Base-by-base conservation (phyloP, 2,797 vertebrate species). In the Scarus forsteni region DNA sequence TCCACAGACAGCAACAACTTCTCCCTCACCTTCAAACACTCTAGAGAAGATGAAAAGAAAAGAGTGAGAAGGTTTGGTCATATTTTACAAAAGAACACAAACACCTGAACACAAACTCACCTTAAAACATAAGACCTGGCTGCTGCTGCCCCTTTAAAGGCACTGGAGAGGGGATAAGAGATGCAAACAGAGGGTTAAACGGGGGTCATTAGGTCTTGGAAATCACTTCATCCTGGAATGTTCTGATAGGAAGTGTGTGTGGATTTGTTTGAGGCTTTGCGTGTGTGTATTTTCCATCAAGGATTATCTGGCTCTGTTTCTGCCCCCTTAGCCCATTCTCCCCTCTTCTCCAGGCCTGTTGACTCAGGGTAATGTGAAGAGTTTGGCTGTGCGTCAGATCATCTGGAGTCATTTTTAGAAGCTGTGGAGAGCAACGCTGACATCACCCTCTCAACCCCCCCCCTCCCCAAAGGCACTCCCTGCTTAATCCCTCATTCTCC, bases 361-460 rank as follows among this genome's bases (percentile, higher is more conserved):
- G 79, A 88, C 86, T 89, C 80, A 86, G 75, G 88, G 92, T 91
- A 94, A 94, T 91, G 85, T 91, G 91, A 93, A 87, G 85, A 91
- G 81, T 88, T 84, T 76, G 73, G 73, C 79, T 48, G 36, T 3
- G 61, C 53, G 62, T 85, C 77, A 91, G 52, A 89, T 89, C 82
- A 81, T 88, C 87, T 81, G 84, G 78, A 83, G 89, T 81, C 75
- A 91, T 88, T 92, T 93, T 91, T 90, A 93, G 91, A 89, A 82
- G 49, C 81, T 66, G 64, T 50, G 63, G 70, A 83, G 68, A 36
- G 62, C 38, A 0, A 10, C 38, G 0, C 78, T 88, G 85, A 89
- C 87, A 87, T 87, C 86, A 88, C 62, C 56, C 15, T 53, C 14
- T 19, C 19, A 13, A 27, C 60, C 43, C 65, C 10, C 10, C 18